Conservation (phyloP, 1,140 invertebrate genomes). For the Tachypleus tridentatus region DNA sequence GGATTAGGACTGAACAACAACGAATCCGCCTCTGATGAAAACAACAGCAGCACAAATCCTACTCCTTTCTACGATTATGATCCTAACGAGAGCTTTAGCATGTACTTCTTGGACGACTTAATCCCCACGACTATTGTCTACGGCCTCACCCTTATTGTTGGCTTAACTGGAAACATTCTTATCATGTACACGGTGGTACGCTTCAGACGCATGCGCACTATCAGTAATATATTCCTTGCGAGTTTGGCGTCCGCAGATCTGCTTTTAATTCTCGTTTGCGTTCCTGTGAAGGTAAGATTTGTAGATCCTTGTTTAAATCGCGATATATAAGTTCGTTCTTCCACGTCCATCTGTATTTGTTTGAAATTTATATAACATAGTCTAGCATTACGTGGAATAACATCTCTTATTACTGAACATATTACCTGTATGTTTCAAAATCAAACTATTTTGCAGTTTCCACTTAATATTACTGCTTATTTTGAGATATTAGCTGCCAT, state of each 20-base stretch:
- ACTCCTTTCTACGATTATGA: constrained; percentile 34
- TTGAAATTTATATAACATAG: no score
- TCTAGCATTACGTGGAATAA: no score
- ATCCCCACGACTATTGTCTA: constrained; percentile 48
- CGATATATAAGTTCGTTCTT: no score
- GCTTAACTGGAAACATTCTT: constrained; percentile 46
- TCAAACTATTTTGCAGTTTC: no score
- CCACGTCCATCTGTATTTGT: no score
- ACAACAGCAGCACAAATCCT: not conserved
- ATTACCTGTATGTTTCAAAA: no score
- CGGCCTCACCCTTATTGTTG: constrained; percentile 46
- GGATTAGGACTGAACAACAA: no score
- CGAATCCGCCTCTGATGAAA: no score
- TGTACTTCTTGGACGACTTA: constrained; percentile 43
- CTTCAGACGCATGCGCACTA: constrained; percentile 42
- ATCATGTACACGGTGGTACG: constrained; percentile 40
- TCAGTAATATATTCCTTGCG: constrained; percentile 58
- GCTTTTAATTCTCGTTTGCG: constrained; percentile 54
- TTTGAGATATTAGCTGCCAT: no score
- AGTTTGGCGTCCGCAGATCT: constrained; percentile 57
- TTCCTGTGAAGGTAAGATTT: constrained; percentile 54
- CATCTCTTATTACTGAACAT: no score
- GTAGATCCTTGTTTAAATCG: no score
- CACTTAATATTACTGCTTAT: no score
- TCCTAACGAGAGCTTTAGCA: constrained; percentile 31